Base-by-base conservation (phyloP, 2,113 vertebrate species). In the Myiozetetes cayanensis region DNA sequence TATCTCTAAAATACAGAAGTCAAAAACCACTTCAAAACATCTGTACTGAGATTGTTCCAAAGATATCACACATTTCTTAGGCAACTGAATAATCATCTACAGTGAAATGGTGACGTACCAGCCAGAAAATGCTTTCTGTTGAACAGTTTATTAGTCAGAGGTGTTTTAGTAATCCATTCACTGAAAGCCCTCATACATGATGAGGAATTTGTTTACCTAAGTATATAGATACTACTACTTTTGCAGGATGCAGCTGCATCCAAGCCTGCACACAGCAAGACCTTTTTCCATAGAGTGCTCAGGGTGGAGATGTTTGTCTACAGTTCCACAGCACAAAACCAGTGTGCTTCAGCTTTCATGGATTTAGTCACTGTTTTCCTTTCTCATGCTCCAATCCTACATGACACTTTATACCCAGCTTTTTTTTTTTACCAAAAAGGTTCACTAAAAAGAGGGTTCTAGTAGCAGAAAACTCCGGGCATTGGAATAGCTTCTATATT, bases 161-260 rank as follows among this genome's bases (percentile, higher is more conserved):
- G 50, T 46, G 31, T 66, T 84, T 66, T 25, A 67, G 47, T 62
- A 80, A 85, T 41, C 30, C 21, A 68, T n/a, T 79, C 61, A 84
- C n/a, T 0, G 0, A 25, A 91, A 74, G 4, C 37, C 75, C 30
- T 85, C 43, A 49, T 10, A 33, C 16, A 20, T 4, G 4, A 92
- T 3, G 4, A 92, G 8, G 35, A 41, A 53, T 53, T 21, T 55
- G 23, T 76, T 67, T 72, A 62, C 31, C 8, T 50, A 55, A 41
- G 11, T 13, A 62, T 18, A 68, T 1, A 61, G 37, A 18, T 17
- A 56, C 6, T 5, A 53, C 6, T 56, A 12, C 35, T 70, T 80
- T 28, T 77, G 20, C 47, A 84, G 53, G 31, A 50, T 39, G 2
- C 39, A 4, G 41, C 4, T 56, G 23, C 43, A 89, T 12, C 46